Evolutionary conservation across 2,888 invertebrate species (phyloP).

Genomic region (Platypus cylindrus): DNA sequence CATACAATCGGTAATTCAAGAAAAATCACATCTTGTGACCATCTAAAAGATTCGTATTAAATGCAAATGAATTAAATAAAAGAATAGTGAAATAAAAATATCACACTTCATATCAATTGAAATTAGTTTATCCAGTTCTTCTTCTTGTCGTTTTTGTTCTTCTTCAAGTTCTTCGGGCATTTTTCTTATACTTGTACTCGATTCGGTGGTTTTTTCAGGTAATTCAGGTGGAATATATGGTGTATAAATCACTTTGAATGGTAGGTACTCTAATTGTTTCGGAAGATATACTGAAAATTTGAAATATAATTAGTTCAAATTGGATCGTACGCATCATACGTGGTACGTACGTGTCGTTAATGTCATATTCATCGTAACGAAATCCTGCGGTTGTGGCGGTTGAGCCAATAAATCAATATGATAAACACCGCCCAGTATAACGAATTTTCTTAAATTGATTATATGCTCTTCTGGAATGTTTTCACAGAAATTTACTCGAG

Average conservation of each 20-base stretch:
- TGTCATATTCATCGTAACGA: slow-evolving; percentile 36
- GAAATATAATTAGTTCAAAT: too few relatives aligned
- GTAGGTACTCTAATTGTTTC: slow-evolving; percentile 43
- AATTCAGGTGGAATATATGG: slow-evolving; percentile 49
- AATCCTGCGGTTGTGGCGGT: slow-evolving; percentile 61
- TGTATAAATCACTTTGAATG: slow-evolving; percentile 53
- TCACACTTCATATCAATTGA: slow-evolving; percentile 57
- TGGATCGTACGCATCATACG: too few relatives aligned
- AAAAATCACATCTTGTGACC: slow-evolving; percentile 32
- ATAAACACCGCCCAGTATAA: slow-evolving; percentile 63
- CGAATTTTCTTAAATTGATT: slow-evolving; percentile 62
- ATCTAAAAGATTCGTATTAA: slow-evolving; percentile 18
- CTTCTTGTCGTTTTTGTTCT: slow-evolving; percentile 60
- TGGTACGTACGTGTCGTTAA: slow-evolving; percentile 45
- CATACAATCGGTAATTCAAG: slow-evolving; percentile 31
- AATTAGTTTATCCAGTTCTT: slow-evolving; percentile 59
- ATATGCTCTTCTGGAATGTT: slow-evolving; percentile 43
- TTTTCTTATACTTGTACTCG: slow-evolving; percentile 41
- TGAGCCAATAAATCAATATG: slow-evolving; percentile 60
- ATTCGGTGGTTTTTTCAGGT: slow-evolving; percentile 22
- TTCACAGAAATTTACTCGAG: slow-evolving; percentile 31
- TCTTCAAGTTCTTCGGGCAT: slow-evolving; percentile 71
- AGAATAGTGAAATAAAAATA: not conserved
- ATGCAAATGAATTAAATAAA: too few relatives aligned
- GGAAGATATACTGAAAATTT: slow-evolving; percentile 43